phyloP scores from a whole-genome alignment of 2,888 invertebrate species.

The Ectropis crepuscularia region DNA sequence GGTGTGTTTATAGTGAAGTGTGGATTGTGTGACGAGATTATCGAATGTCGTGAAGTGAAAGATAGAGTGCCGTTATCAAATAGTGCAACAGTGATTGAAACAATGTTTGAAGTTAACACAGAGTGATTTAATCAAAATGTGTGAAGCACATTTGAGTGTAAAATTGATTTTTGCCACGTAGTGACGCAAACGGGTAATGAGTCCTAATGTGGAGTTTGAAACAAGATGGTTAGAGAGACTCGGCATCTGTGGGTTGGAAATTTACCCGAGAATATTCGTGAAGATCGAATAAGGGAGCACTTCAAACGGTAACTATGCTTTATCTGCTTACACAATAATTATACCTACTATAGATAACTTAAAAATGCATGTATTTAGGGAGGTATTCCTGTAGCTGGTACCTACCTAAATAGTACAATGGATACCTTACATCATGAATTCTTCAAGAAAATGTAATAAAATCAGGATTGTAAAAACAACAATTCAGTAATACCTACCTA shows the following conservation, averaged over 20 bases:
- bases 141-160: conserved; percentile 81
- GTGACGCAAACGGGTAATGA: conserved; percentile 87
- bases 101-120: conserved; percentile 71
- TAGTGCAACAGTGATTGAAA: conserved; percentile 74
- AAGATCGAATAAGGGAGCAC: conserved; percentile 98
- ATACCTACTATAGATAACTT: conserved; percentile 13
- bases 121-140: conserved; percentile 81
- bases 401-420: no score
- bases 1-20: conserved; percentile 82
- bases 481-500: no score
- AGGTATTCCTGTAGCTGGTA: no score
- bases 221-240: conserved; percentile 99
- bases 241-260: conserved; percentile 99
- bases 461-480: no score
- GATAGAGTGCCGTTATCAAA: conserved; percentile 70
- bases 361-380: no score
- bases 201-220: conserved; percentile 96
- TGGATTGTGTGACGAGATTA: conserved; percentile 81
- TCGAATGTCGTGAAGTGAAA: conserved; percentile 82
- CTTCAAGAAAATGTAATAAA: no score
- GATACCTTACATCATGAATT: no score
- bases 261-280: conserved; percentile 99
- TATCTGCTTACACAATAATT: not conserved
- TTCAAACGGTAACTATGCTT: conserved; percentile 93
- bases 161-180: conserved; percentile 86